Base-by-base conservation (phyloP, 2,888 invertebrate species). In the Lymantria monacha region DNA sequence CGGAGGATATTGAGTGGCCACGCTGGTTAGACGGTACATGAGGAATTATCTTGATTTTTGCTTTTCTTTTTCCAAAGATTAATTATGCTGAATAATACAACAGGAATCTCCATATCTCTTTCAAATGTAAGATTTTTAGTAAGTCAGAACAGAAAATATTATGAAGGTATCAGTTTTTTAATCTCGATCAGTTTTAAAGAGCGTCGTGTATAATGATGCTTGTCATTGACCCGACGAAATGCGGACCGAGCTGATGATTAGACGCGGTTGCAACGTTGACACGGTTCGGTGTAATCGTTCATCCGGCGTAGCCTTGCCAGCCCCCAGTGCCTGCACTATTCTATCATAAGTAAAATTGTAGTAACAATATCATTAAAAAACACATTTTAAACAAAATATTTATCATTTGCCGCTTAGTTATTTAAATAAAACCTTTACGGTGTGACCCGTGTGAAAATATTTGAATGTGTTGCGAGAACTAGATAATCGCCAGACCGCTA, bases 221-320 rank as follows among this genome's bases (percentile, higher is more conserved):
- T 81, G 81, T 80, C 80, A 81, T 79, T 81, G 79, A 81, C 80
- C 82, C 59, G 72, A 65, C 69, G 70, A 74, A 72, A 70, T 56
- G 70, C 61, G 65, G 69, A 67, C 73, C 80, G 78, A 76, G 70
- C 73, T 73, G 71, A 59, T 76, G 77, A 83, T 85, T 83, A 78
- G 80, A 72, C 70, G 74, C 76, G 80, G 76, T 8, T 82, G 81
- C 79, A 77, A 67, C 72, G 78, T 72, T 83, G 85, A 83, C 87
- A 85, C 74, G 81, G 82, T 82, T 84, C 80, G 77, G 82, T 78
- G 80, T 82, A 78, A 83, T 80, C 83, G 81, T 76, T 85, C 83
- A 83, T 85, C 85, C 83, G 81, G 73, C 69, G 76, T 76, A 82
- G 79, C 86, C 87, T 87, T 84, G 84, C 73, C 72, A 69, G 62